A percentile compares a stretch with the other conserved stretches of the same genome.
These are phyloP conservation scores for Graphium colonna DNA, from an alignment of 2,888 invertebrate species.

Conservation along the genomic window DNA sequence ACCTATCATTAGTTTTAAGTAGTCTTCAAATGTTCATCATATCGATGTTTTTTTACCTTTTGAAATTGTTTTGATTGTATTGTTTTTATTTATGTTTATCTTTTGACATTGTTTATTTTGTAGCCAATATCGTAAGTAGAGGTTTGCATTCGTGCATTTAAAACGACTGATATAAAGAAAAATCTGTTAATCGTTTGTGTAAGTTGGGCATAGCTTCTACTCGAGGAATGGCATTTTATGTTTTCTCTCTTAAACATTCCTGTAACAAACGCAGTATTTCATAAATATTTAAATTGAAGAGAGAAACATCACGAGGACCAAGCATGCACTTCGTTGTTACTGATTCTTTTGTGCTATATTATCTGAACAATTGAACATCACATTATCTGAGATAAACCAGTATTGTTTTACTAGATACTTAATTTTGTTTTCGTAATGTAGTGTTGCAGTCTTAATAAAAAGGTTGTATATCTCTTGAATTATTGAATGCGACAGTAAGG, in stretches of 20 bases:
- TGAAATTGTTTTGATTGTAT: constrained; percentile 41
- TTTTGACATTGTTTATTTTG: constrained; percentile 58
- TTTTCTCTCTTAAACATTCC: constrained; percentile 49
- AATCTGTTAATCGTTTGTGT: constrained; percentile 15
- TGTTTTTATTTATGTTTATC: constrained; percentile 40
- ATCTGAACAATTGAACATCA: constrained; percentile 4
- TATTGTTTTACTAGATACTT: constrained; percentile 17
- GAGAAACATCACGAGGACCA: constrained; percentile 31
- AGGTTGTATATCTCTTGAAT: constrained; percentile 22
- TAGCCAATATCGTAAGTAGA: constrained; percentile 43
- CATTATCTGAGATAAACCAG: constrained; percentile 11
- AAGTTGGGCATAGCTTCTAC: constrained; percentile 17
- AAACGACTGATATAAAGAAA: constrained; percentile 38
- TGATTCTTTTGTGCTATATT: background rate
- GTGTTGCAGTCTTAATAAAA: constrained; percentile 7
- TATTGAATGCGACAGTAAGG: constrained; percentile 3
- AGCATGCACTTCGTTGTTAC: constrained; percentile 28
- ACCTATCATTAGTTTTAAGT: constrained; percentile 32
- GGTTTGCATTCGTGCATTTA: constrained; percentile 62
- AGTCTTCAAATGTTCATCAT: constrained; percentile 30
- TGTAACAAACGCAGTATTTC: constrained; percentile 37
- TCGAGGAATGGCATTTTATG: constrained; percentile 34
- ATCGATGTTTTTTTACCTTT: constrained; percentile 39
- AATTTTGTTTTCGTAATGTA: constrained; percentile 11
- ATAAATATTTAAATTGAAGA: constrained; percentile 21